A percentile compares a stretch with the other conserved stretches of the same genome.
Conservation (phyloP, 1,140 invertebrate species). For the Brachionus paranguensis region DNA sequence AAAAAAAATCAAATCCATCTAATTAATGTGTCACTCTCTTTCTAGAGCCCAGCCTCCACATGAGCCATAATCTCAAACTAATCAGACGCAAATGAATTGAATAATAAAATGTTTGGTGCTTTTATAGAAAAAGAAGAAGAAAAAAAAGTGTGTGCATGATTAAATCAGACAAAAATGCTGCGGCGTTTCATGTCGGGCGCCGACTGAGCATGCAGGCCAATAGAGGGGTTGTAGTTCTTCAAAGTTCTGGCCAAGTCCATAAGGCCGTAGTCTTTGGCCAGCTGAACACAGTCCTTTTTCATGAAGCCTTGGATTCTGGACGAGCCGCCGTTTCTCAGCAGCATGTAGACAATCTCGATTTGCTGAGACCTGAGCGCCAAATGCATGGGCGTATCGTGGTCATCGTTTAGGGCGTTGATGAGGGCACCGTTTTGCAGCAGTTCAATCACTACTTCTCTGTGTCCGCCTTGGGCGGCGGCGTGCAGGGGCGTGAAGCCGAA, state of each 20-base stretch:
- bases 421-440: constrained; percentile 12
- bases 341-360: constrained; percentile 37
- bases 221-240: constrained; percentile 24
- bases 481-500: constrained; percentile 37
- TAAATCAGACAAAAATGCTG: neutral
- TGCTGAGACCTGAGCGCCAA: constrained; percentile 14
- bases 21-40: neutral
- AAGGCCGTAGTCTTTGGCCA: neutral
- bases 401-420: constrained; percentile 32
- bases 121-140: too few relatives aligned
- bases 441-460: neutral
- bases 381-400: constrained; percentile 24
- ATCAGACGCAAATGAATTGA: neutral
- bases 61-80: neutral
- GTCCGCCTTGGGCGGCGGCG: constrained; percentile 38
- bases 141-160: too few relatives aligned
- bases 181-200: constrained; percentile 23
- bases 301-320: constrained; percentile 5
- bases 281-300: constrained; percentile 11
- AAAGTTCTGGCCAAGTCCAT: constrained; percentile 11
- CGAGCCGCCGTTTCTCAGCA: neutral
- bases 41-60: neutral
- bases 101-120: neutral
- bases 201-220: neutral
- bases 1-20: neutral